Evolutionary conservation across 2,888 invertebrate species (phyloP).

Genomic region (Agonopterix subpropinquella): DNA sequence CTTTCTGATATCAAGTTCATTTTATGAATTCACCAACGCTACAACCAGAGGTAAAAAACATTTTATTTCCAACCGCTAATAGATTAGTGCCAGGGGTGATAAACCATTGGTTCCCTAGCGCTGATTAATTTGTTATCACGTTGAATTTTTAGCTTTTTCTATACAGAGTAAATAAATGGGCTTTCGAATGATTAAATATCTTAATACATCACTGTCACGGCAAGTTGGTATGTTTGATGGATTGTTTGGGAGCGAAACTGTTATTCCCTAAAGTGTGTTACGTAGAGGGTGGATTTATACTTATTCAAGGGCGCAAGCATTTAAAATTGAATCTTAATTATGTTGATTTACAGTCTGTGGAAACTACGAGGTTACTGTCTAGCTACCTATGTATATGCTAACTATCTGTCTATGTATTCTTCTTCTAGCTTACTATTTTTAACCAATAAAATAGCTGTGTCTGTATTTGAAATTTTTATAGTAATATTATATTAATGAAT

Average conservation of each 20-base stretch:
- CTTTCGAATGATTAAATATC: constrained; percentile 24
- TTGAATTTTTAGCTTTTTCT: constrained; percentile 18
- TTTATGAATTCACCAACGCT: neutral
- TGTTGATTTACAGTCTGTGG: too few relatives aligned
- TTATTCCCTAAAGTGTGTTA: constrained; percentile 4
- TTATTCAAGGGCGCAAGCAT: too few relatives aligned
- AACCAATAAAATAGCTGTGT: too few relatives aligned
- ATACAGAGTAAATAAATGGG: constrained; percentile 14
- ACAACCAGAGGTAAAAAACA: neutral
- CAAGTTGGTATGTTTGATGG: constrained; percentile 27
- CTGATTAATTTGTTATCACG: neutral
- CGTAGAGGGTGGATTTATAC: neutral
- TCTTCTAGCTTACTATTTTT: too few relatives aligned
- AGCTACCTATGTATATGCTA: too few relatives aligned
- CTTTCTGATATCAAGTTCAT: too few relatives aligned
- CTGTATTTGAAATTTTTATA: too few relatives aligned
- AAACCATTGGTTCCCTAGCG: neutral
- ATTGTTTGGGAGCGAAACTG: constrained; percentile 13
- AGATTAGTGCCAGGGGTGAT: neutral
- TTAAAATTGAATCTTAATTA: too few relatives aligned
- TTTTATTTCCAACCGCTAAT: neutral
- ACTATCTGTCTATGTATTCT: too few relatives aligned
- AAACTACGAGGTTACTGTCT: too few relatives aligned
- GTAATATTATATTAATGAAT: too few relatives aligned
- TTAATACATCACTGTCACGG: constrained; percentile 33